Base-by-base conservation (phyloP, 2,888 invertebrate genomes). In the Coronaproctus castanopsis region DNA sequence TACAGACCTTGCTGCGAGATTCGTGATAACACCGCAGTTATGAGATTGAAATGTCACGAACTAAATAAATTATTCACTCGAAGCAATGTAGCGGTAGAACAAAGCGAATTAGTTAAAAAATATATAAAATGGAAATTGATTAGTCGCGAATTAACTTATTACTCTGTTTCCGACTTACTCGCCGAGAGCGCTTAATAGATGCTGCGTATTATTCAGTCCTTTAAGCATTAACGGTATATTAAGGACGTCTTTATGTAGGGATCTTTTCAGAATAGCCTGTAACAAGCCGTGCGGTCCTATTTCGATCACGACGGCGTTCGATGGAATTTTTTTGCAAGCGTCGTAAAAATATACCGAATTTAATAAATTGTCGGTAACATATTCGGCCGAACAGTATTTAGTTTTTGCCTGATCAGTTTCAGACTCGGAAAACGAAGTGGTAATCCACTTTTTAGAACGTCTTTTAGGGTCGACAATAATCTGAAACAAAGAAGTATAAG, bases 201-300 rank as follows among this genome's bases (percentile, higher is more conserved):
- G 76, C 63, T 78, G 77, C 0, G 78, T 72, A 51, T 65, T 65
- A 66, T 77, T 72, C 1, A 70, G 69, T 10, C 57, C n/a, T 20
- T 57, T 57, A 10, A 20, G 81, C 56, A 88, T 88, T 1, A 92
- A 74, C 0, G 87, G 77, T 51, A 90, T 75, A 68, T 87, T 86
- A 22, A 71, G 69, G 62, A 74, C 73, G 14, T 73, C 65, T 24
- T 73, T 65, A 36, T 80, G 73, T 66, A 76, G 76, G 1, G 59
- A 53, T 56, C 52, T 49, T 62, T 84, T 82, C 8, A 92, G 74
- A 67, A 93, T 87, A 0, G 90, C 85, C 69, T 91, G 90, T 49
- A 92, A 77, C 0, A 92, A 76, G 14, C 87, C 85, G 66, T 92
- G 91, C 0, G 92, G 92, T 0, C 91, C 90, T 58, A 93, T 81